These are phyloP conservation scores for Homarus americanus DNA, from an alignment of 1,140 invertebrate genomes.

Conservation along the genomic window DNA sequence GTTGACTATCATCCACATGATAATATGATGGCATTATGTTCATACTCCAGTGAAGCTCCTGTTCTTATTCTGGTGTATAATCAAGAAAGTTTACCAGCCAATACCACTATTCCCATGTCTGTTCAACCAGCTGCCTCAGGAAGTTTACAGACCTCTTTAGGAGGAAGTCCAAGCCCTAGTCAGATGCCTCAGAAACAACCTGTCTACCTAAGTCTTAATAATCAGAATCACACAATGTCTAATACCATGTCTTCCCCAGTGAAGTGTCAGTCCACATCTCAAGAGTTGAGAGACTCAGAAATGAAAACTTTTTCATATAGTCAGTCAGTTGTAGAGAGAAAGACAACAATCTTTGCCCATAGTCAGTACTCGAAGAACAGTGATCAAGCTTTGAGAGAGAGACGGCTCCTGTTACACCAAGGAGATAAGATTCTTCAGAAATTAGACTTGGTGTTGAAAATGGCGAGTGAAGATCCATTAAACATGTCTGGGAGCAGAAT, in stretches of 20 bases:
- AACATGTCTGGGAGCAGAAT: background rate
- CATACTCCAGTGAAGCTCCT: slow-evolving; percentile 45
- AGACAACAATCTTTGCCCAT: background rate
- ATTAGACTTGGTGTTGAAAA: slow-evolving; percentile 49
- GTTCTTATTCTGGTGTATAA: slow-evolving; percentile 54
- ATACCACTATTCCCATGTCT: slow-evolving; percentile 14
- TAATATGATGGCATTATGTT: slow-evolving; percentile 51
- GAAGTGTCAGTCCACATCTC: background rate
- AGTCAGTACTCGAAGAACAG: background rate
- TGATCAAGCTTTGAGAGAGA: background rate
- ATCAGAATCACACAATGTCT: background rate
- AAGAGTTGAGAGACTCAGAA: background rate
- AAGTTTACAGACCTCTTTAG: background rate
- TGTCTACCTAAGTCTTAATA: background rate
- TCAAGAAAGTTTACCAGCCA: background rate
- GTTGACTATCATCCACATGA: slow-evolving; percentile 63
- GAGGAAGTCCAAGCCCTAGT: slow-evolving; percentile 27
- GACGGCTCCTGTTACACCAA: background rate
- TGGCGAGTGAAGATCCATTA: slow-evolving; percentile 57
- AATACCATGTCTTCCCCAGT: background rate
- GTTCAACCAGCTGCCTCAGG: slow-evolving; percentile 29
- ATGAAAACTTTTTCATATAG: slow-evolving; percentile 2
- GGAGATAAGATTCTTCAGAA: slow-evolving; percentile 42
- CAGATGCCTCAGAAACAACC: background rate
- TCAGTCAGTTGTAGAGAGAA: slow-evolving; percentile 4